Conservation (phyloP, 2,113 vertebrate species). For the Cottus gobio region DNA sequence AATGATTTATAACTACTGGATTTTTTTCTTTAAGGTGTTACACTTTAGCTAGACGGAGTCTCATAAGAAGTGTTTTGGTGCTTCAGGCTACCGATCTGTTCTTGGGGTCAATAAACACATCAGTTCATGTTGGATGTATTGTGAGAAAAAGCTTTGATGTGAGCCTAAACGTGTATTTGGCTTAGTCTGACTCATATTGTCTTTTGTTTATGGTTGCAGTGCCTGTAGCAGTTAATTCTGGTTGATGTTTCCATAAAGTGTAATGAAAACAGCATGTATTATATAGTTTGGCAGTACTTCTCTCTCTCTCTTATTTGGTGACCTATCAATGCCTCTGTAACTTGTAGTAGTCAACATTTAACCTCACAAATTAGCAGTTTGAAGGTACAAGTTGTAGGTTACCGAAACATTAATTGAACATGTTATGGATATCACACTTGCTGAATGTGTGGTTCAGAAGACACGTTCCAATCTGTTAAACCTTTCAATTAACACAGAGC, state of each 20-base stretch:
- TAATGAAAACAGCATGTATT: background rate
- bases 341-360: background rate
- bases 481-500: background rate
- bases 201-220: conserved; percentile 2
- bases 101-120: conserved; percentile 15
- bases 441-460: background rate
- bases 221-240: background rate
- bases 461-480: background rate
- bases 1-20: background rate
- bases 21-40: background rate
- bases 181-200: conserved; percentile 19
- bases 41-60: background rate
- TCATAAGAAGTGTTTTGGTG: background rate
- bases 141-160: conserved; percentile 17
- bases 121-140: background rate
- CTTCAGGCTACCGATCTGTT: conserved; percentile 6
- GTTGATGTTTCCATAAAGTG: background rate
- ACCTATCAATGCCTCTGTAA: background rate
- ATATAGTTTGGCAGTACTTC: background rate
- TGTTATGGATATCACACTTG: background rate
- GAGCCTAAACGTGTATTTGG: background rate
- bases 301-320: background rate
- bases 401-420: background rate
- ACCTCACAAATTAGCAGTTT: background rate
- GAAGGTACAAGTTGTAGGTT: background rate